Evolutionary conservation across 2,888 invertebrate genomes (phyloP), one percentile per base, ranked within the genome.

Genomic region (Erebia aethiops): DNA sequence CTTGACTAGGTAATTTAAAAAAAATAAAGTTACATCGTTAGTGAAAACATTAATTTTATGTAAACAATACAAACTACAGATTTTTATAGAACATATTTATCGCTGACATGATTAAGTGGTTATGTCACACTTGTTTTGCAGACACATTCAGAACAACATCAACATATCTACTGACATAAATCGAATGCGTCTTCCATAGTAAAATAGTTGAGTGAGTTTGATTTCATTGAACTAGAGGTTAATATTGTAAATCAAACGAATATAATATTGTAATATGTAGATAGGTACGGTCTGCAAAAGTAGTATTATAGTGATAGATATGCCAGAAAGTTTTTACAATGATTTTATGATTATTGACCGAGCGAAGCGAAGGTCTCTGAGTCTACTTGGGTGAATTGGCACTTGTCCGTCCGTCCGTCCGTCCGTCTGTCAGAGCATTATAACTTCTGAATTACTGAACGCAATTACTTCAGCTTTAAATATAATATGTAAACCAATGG

Each of bases 141-240:
- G 77, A 76, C 79, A 83, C 82, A 84, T 85, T 87, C 85, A 87
- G 84, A 77, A 73, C 83, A 80, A 79, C 82, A 87, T 83, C 83
- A 83, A 84, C 82, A 84, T 80, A n/a, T n/a, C n/a, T n/a, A 7
- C 35, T 35, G 81, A 82, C 73, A 87, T 85, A 83, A 84, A 87
- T 87, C 81, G 84, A 78, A 79, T 76, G 80, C 76, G 78, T 79
- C 81, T 86, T 85, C 83, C 83, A 84, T 81, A 82, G 80, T 72
- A 72, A 76, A 74, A 73, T 75, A 74, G 71, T 75, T 66, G 18
- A 43, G 43, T 61, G 46, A 49, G 49, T 49, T 21, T 62, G 14
- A 49, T 62, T 62, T 21, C 21, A 49, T 49, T 21, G 62, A 49
- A 62, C 62, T 62, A 21, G 46, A 62, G 46, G 62, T 49, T 62